Conservation (phyloP, 2,888 invertebrate genomes). For the Drosophila siamana region DNA sequence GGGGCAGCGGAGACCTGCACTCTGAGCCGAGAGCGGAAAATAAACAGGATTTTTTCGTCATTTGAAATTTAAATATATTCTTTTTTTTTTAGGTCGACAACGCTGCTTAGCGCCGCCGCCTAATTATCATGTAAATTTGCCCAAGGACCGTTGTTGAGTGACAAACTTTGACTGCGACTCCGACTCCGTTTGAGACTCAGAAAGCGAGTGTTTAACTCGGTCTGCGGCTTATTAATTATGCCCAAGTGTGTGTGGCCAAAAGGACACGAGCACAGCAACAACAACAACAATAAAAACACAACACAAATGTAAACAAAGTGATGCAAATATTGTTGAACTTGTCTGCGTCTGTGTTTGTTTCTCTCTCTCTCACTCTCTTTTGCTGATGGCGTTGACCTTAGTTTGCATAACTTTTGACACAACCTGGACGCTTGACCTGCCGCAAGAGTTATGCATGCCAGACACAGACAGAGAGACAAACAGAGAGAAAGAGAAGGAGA, state of each 20-base stretch:
- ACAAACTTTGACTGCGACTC: constrained; percentile 45
- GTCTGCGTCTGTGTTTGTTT: constrained; percentile 30
- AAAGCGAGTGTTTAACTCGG: constrained; percentile 39
- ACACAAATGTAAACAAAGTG: constrained; percentile 59
- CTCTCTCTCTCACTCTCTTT: too few relatives aligned
- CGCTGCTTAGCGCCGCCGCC: constrained; percentile 59
- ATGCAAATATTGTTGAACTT: constrained; percentile 68
- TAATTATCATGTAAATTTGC: constrained; percentile 80
- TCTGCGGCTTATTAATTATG: constrained; percentile 78
- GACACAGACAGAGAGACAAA: neutral
- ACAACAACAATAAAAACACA: constrained; percentile 23
- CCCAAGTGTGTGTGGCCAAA: constrained; percentile 79
- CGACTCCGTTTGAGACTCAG: constrained; percentile 5
- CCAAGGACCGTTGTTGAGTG: constrained; percentile 60
- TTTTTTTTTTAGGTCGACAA: too few relatives aligned
- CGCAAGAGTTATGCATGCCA: constrained; percentile 43
- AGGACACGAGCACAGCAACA: constrained; percentile 48
- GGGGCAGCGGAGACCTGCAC: constrained; percentile 4
- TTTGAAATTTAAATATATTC: constrained; percentile 76
- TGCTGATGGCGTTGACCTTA: constrained; percentile 67
- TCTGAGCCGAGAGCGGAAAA: constrained; percentile 7
- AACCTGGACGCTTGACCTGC: constrained; percentile 71
- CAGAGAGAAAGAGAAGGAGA: neutral
- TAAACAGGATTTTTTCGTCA: constrained; percentile 79
- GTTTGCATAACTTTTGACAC: constrained; percentile 75